A percentile compares a stretch with the other conserved stretches of the same genome.
Conservation (phyloP, 2,797 vertebrate genomes). For the Eurystomus glaucurus region DNA sequence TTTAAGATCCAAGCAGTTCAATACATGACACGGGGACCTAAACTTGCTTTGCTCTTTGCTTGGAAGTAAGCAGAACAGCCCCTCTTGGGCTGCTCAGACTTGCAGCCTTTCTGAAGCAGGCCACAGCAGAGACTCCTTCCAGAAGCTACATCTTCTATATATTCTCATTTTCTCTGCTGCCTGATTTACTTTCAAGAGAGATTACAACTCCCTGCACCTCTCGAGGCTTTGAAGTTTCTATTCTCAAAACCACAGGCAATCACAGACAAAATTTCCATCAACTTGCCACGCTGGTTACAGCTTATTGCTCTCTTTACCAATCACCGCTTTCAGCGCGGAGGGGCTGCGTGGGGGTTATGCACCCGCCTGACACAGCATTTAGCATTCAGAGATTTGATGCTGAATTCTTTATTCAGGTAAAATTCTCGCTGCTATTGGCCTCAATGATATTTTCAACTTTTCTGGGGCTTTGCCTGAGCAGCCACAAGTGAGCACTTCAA, state of each 20-base stretch:
- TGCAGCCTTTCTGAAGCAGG: neutral
- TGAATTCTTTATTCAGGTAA: neutral
- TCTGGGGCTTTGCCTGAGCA: constrained; percentile 21
- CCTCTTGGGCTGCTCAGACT: neutral
- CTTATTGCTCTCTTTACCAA: neutral
- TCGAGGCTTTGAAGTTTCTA: constrained; percentile 50
- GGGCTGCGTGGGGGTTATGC: rapidly evolving
- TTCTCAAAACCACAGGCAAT: constrained; percentile 41
- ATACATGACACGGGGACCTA: neutral
- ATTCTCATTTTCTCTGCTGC: constrained; percentile 15
- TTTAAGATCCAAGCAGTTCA: neutral
- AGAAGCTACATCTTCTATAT: neutral
- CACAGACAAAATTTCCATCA: constrained; percentile 30
- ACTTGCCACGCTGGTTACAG: neutral
- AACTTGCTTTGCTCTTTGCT: neutral
- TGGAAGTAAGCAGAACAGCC: neutral
- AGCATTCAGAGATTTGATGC: neutral
- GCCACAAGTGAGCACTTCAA: constrained; percentile 9
- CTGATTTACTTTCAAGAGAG: constrained; percentile 46
- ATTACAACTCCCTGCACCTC: constrained; percentile 39
- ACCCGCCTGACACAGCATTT: neutral
- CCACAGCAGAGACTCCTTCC: neutral
- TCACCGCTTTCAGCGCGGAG: rapidly evolving
- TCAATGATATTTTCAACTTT: neutral
- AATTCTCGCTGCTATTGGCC: neutral